These are phyloP conservation scores for Lasioglossum villosulum DNA, from an alignment of 2,888 invertebrate species.

Conservation along the genomic window DNA sequence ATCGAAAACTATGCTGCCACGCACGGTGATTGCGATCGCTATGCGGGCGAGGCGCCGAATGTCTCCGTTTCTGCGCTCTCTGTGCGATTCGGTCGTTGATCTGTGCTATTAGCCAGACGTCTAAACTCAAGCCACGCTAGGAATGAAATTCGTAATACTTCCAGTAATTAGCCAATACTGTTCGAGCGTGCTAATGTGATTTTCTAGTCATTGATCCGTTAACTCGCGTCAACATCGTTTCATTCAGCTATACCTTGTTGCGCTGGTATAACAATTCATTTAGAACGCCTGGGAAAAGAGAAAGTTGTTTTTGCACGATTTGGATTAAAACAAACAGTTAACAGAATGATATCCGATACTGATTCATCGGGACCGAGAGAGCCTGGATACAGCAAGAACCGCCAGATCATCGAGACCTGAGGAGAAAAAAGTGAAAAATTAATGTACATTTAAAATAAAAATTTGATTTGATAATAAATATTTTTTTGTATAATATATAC, in stretches of 20 bases:
- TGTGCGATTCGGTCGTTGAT: slow-evolving; percentile 15
- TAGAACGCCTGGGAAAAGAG: neutral
- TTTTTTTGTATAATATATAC: no score
- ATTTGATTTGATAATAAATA: no score
- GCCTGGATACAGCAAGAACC: no score
- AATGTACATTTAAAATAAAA: no score
- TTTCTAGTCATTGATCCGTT: neutral
- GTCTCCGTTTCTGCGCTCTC: neutral
- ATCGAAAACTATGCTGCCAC: slow-evolving; percentile 61
- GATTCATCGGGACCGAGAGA: neutral
- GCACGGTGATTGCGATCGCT: slow-evolving; percentile 47
- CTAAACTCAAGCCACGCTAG: neutral
- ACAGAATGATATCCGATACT: neutral
- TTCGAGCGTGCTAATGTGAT: neutral
- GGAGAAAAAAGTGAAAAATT: no score
- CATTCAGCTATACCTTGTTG: neutral
- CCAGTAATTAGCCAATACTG: neutral
- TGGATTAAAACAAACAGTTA: neutral
- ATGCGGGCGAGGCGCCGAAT: slow-evolving; percentile 1
- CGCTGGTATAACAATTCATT: neutral
- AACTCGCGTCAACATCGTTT: neutral
- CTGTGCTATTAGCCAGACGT: neutral
- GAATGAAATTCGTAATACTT: neutral
- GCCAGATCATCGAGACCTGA: no score
- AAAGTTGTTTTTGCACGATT: neutral